A percentile compares a stretch with the other conserved stretches of the same genome.
Evolutionary conservation across 2,113 vertebrate species (phyloP).

Genomic region (Spea bombifrons): DNA sequence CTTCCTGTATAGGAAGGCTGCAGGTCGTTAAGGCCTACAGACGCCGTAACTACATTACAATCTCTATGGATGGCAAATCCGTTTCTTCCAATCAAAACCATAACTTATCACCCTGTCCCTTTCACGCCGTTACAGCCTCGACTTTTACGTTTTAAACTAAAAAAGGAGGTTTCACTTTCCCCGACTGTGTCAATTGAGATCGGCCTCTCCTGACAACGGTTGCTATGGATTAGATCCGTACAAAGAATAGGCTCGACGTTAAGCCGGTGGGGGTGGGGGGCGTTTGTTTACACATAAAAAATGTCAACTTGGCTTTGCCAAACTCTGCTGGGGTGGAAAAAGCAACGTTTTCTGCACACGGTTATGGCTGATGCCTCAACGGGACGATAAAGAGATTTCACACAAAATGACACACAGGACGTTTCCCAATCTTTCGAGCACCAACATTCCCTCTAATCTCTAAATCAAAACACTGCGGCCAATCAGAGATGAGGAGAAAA

Average conservation of each 20-base stretch:
- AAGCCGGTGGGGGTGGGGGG: conserved; percentile 15
- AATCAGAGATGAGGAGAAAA: no score
- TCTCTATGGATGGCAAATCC: neutral
- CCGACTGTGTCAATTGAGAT: neutral
- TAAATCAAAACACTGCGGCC: no score
- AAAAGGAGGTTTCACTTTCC: neutral
- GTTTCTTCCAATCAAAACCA: neutral
- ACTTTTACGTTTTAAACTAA: neutral
- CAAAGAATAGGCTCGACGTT: neutral
- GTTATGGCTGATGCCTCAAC: no score
- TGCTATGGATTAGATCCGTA: conserved; percentile 36
- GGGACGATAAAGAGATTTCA: no score
- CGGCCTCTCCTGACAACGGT: conserved; percentile 21
- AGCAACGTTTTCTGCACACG: neutral
- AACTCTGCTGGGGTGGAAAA: conserved; percentile 19
- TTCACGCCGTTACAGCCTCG: neutral
- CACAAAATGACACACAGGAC: no score
- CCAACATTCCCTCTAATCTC: no score
- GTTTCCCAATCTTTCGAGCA: no score
- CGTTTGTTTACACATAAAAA: conserved; percentile 16
- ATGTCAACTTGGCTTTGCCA: conserved; percentile 22
- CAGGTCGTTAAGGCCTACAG: no score
- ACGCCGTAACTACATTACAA: neutral
- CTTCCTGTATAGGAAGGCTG: no score
- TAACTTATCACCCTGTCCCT: neutral